A percentile compares a stretch with the other conserved stretches of the same genome.
Evolutionary conservation across 2,797 vertebrate genomes (phyloP).

Genomic region (Oceanodroma leucorhoa): DNA sequence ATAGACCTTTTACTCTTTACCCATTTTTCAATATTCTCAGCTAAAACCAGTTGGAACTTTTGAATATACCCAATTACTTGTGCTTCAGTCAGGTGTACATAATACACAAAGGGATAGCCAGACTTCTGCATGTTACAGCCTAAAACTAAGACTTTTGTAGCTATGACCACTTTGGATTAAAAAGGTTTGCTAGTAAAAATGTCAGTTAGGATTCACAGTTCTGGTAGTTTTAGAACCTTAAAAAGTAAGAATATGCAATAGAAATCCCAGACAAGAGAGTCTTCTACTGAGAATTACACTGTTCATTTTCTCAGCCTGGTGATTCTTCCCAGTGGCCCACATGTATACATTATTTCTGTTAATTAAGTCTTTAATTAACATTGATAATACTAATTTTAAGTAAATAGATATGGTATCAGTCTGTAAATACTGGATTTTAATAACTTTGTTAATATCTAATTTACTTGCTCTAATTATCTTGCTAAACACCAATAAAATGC

Average conservation of each 20-base stretch:
- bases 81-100: background rate
- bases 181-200: background rate
- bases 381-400: background rate
- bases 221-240: background rate
- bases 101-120: background rate
- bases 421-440: constrained; percentile 16
- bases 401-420: background rate
- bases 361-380: constrained; percentile 41
- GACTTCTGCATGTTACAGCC: background rate
- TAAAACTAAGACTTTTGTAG: background rate
- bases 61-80: background rate
- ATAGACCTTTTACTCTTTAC: background rate
- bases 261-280: background rate
- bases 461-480: constrained; percentile 19
- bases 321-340: background rate
- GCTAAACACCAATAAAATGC: constrained; percentile 30
- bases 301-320: background rate
- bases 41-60: background rate
- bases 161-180: background rate
- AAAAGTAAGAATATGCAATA: background rate
- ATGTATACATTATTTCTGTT: background rate
- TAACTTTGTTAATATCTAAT: constrained; percentile 34
- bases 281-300: background rate
- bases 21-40: background rate
- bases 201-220: background rate